Percentiles rank a stretch among this genome's conserved stretches.
phyloP scores from a whole-genome alignment of 2,113 vertebrate species.

The Rhineura floridana region DNA sequence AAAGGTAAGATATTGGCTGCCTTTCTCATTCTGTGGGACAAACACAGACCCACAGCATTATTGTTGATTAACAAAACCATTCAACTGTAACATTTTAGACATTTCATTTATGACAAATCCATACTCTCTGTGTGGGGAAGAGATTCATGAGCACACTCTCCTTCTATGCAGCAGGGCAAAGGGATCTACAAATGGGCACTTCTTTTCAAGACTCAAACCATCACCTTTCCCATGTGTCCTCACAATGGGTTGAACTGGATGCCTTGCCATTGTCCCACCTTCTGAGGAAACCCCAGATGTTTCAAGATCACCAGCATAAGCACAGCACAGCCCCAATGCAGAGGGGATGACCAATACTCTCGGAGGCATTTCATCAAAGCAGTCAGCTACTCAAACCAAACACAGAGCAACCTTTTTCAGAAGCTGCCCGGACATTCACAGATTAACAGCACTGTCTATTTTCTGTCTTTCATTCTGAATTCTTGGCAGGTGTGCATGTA shows the following conservation, averaged over 20 bases:
- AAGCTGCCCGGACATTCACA: background rate
- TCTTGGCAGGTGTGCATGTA: background rate
- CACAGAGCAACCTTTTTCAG: background rate
- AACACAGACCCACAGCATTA: background rate
- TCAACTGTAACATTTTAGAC: background rate
- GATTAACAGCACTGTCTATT: too few species aligned
- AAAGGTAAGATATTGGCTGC: background rate
- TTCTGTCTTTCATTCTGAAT: background rate
- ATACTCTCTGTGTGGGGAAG: background rate
- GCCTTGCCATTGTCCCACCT: background rate
- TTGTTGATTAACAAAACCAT: background rate
- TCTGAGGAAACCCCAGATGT: background rate
- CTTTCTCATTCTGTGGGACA: background rate
- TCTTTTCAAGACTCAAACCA: background rate
- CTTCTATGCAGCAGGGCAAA: background rate
- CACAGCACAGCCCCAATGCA: background rate
- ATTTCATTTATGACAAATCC: background rate
- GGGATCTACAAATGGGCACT: too few species aligned
- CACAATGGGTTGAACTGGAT: background rate
- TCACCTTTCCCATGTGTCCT: too few species aligned
- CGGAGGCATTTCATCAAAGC: fast-evolving
- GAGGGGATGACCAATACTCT: background rate
- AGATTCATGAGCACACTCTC: background rate
- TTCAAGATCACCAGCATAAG: background rate
- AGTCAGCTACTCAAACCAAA: background rate